A percentile compares a stretch with the other conserved stretches of the same genome.
Conservation (phyloP, 2,113 vertebrate species). For the Python bivittatus region DNA sequence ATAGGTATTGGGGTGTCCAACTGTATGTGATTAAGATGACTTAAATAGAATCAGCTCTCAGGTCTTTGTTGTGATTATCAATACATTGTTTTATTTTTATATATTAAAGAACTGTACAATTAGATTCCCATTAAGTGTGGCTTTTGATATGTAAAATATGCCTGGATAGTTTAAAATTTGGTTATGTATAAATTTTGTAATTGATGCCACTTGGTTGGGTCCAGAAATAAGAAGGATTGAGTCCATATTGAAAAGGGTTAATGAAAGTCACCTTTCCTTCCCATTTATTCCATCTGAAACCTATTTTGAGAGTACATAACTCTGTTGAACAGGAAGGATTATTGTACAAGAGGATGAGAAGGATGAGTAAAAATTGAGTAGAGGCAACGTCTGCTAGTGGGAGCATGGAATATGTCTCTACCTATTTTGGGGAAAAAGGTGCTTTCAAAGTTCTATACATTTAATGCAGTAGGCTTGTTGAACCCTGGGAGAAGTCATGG, state of each 20-base stretch:
- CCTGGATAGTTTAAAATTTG: neutral
- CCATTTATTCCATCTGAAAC: neutral
- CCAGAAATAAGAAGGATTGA: neutral
- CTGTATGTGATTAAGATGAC: conserved; percentile 20
- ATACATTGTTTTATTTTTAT: neutral
- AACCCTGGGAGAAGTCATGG: neutral
- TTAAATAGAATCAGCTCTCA: neutral
- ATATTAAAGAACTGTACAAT: neutral
- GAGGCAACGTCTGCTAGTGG: neutral
- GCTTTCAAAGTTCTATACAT: neutral
- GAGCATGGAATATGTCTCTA: neutral
- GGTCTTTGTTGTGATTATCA: neutral
- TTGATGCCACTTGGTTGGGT: neutral
- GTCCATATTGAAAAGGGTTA: neutral
- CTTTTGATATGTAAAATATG: neutral
- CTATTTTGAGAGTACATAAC: neutral
- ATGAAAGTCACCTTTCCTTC: neutral
- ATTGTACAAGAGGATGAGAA: neutral
- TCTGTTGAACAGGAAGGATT: neutral
- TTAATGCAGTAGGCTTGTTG: neutral
- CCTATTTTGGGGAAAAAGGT: neutral
- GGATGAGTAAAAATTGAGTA: neutral
- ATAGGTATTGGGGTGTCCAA: neutral
- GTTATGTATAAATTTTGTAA: neutral
- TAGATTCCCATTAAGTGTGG: neutral